Percentiles rank a stretch among this genome's conserved stretches.
These are phyloP conservation scores for Acropora tenuis DNA, from an alignment of 64 coral and sea anemone genomes.

Conservation along the genomic window DNA sequence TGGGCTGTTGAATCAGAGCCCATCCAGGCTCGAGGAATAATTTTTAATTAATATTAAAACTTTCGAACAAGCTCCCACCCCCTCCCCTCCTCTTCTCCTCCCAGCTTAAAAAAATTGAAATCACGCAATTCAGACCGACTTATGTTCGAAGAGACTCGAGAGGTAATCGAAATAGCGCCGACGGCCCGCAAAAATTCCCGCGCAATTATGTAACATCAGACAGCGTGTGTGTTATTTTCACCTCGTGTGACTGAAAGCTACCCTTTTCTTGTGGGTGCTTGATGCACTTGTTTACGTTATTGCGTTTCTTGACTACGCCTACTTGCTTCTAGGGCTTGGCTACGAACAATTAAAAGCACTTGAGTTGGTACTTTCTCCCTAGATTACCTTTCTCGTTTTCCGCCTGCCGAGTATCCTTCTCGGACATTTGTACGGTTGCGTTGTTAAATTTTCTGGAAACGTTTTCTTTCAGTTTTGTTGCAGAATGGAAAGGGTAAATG, in stretches of 20 bases:
- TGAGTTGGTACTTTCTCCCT: not conserved
- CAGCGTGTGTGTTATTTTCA: not conserved
- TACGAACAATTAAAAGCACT: not conserved
- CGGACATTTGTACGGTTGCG: no score
- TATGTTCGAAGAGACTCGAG: no score
- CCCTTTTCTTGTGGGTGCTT: not conserved
- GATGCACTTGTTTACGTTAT: not conserved
- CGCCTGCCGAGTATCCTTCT: not conserved
- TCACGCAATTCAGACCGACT: no score
- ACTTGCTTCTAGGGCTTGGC: not conserved
- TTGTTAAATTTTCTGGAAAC: not conserved
- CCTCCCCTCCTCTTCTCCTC: no score
- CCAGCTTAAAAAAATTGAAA: no score
- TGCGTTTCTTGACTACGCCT: not conserved
- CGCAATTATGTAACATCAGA: not conserved
- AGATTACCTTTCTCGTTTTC: conserved; percentile 1
- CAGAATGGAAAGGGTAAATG: no score
- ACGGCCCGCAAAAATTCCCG: not conserved
- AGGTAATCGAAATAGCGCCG: not conserved
- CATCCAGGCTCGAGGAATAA: no score
- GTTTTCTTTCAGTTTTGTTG: no score
- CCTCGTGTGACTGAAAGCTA: not conserved
- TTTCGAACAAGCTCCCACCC: no score
- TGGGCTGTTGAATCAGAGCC: no score
- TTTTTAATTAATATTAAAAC: no score